phyloP scores from a whole-genome alignment of 2,888 invertebrate species.

The Pedicia rivosa region DNA sequence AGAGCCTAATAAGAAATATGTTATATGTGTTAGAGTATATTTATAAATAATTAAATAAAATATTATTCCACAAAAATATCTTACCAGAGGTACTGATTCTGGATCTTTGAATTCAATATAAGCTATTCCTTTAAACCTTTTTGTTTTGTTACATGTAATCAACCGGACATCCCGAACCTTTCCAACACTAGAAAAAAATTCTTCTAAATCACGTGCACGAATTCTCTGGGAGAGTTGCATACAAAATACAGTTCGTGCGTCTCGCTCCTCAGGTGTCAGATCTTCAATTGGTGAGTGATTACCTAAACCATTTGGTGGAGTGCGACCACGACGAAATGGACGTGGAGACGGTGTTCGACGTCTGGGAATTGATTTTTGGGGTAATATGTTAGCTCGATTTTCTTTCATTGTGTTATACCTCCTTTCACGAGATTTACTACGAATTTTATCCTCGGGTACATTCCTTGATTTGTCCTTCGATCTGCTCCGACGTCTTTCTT shows the following conservation, averaged over 20 bases:
- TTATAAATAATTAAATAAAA: not conserved
- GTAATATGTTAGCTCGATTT: constrained; percentile 3
- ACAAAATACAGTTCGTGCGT: constrained; percentile 96
- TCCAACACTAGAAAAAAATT: constrained; percentile 97
- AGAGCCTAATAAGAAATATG: constrained; percentile 52
- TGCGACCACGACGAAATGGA: constrained; percentile 27
- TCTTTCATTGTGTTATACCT: constrained; percentile 4
- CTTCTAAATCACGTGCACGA: constrained; percentile 86
- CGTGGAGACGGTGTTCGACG: constrained; percentile 30
- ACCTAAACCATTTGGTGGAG: constrained; percentile 36
- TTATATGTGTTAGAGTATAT: constrained; percentile 2
- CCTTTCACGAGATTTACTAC: constrained; percentile 18
- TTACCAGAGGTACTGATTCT: constrained; percentile 87
- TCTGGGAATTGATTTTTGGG: constrained; percentile 13
- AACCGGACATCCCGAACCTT: constrained; percentile 96
- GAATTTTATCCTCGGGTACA: constrained; percentile 5
- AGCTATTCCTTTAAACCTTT: constrained; percentile 98
- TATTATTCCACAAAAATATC: constrained; percentile 18
- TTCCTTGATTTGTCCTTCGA: not conserved
- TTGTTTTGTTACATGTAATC: constrained; percentile 97
- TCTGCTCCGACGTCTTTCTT: constrained; percentile 15
- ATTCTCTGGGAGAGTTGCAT: constrained; percentile 96
- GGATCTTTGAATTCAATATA: constrained; percentile 98
- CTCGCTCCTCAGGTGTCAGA: constrained; percentile 90
- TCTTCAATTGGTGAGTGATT: constrained; percentile 47